A percentile compares a stretch with the other conserved stretches of the same genome.
Conservation (phyloP, 2,797 vertebrate genomes). For the Anas bernieri region DNA sequence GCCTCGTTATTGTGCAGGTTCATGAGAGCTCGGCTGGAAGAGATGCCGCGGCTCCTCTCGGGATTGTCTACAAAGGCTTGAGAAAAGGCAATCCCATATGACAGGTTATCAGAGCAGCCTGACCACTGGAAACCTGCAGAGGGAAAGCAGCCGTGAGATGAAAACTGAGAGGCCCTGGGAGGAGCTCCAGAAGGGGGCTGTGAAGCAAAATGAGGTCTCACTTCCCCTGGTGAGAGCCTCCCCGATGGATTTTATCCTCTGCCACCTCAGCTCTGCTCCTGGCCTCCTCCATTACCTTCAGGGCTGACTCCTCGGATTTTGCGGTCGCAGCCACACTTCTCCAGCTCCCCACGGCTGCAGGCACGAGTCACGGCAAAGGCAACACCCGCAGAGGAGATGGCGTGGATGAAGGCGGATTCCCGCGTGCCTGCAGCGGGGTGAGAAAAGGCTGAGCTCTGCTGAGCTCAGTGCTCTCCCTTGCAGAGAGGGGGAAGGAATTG, state of each 20-base stretch:
- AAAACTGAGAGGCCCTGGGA: background rate
- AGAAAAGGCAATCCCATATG: conserved; percentile 83
- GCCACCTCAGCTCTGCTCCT: background rate
- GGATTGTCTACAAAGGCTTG: conserved; percentile 85
- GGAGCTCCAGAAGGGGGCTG: background rate
- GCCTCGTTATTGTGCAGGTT: conserved; percentile 85
- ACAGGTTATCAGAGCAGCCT: conserved; percentile 86
- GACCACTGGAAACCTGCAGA: conserved; percentile 85
- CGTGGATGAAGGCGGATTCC: conserved; percentile 82
- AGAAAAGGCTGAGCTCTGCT: rapidly evolving
- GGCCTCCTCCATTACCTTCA: conserved; percentile 73
- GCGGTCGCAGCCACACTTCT: conserved; percentile 84
- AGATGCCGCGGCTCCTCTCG: conserved; percentile 78
- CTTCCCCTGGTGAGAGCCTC: background rate
- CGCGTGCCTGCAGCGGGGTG: conserved; percentile 61
- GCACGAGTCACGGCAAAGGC: conserved; percentile 83
- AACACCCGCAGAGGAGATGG: conserved; percentile 77
- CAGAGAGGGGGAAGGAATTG: background rate
- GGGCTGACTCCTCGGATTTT: conserved; percentile 84
- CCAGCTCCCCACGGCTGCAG: conserved; percentile 84
- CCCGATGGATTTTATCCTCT: background rate
- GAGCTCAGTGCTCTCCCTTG: background rate
- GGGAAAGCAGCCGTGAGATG: background rate
- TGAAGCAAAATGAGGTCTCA: background rate
- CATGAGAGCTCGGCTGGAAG: conserved; percentile 79